Percentiles rank a stretch among this genome's conserved stretches.
Conservation (phyloP, 2,113 vertebrate species). For the Pseudopipra pipra region DNA sequence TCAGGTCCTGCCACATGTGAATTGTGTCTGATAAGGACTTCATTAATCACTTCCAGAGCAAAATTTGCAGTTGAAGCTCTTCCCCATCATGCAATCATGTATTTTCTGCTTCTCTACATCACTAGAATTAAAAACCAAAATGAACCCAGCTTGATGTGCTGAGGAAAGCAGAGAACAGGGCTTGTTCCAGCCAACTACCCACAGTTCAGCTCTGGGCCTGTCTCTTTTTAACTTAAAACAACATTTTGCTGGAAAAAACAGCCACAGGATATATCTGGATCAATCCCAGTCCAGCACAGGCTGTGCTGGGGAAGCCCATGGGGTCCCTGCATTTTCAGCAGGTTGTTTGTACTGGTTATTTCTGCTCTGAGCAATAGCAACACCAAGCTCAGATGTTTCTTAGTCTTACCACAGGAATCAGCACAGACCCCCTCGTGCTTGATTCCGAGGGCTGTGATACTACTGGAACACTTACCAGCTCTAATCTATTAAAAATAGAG, state of each 20-base stretch:
- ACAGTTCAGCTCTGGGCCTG: background rate
- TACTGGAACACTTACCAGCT: background rate
- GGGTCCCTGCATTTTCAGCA: background rate
- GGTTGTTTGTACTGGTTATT: background rate
- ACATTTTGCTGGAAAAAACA: background rate
- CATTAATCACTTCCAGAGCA: background rate
- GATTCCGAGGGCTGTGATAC: background rate
- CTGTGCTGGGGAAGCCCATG: rapidly evolving
- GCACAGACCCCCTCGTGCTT: background rate
- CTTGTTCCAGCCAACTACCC: background rate
- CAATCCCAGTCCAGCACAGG: background rate
- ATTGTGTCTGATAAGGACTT: background rate
- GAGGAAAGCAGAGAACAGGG: background rate
- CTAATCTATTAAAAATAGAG: background rate
- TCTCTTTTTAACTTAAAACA: background rate
- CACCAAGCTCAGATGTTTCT: rapidly evolving
- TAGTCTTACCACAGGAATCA: background rate
- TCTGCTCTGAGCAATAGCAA: background rate
- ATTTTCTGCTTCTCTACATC: background rate
- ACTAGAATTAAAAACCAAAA: background rate
- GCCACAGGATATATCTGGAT: background rate
- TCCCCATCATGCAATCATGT: background rate
- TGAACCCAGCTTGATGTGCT: background rate
- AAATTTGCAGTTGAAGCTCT: background rate
- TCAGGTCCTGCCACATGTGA: background rate